Evolutionary conservation across 2,113 vertebrate species (phyloP).

Genomic region (Pseudois nayaur): DNA sequence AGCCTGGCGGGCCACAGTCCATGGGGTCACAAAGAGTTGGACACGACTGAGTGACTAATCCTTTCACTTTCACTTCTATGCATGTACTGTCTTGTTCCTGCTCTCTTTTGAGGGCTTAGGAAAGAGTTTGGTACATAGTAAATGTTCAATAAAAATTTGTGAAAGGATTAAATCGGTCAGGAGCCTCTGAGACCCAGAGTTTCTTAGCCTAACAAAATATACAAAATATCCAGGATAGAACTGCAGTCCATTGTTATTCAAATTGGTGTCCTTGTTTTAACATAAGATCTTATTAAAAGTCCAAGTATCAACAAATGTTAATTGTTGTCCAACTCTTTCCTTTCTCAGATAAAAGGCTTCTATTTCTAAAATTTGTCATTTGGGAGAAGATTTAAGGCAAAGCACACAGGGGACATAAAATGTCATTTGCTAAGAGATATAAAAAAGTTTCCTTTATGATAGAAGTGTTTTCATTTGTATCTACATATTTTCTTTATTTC

Average conservation of each 20-base stretch:
- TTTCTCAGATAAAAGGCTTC: background rate
- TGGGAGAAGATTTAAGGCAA: background rate
- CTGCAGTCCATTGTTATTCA: background rate
- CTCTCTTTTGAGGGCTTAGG: background rate
- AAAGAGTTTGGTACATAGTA: background rate
- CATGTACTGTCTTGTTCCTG: background rate
- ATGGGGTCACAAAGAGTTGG: background rate
- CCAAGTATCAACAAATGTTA: background rate
- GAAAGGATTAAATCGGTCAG: background rate
- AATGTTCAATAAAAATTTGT: background rate
- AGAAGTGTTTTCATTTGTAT: background rate
- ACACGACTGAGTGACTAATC: background rate
- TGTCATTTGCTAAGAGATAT: background rate
- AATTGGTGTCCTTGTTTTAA: background rate
- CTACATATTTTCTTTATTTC: background rate
- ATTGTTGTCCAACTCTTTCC: background rate
- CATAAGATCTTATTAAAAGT: constrained; percentile 1
- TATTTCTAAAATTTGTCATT: background rate
- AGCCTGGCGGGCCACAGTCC: background rate
- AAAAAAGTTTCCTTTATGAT: background rate
- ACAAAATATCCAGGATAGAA: background rate
- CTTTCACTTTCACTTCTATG: background rate
- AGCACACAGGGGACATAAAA: background rate
- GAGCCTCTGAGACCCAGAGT: background rate
- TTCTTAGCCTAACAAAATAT: background rate